Conservation (phyloP, 2,113 vertebrate genomes). For the Stegastes partitus region DNA sequence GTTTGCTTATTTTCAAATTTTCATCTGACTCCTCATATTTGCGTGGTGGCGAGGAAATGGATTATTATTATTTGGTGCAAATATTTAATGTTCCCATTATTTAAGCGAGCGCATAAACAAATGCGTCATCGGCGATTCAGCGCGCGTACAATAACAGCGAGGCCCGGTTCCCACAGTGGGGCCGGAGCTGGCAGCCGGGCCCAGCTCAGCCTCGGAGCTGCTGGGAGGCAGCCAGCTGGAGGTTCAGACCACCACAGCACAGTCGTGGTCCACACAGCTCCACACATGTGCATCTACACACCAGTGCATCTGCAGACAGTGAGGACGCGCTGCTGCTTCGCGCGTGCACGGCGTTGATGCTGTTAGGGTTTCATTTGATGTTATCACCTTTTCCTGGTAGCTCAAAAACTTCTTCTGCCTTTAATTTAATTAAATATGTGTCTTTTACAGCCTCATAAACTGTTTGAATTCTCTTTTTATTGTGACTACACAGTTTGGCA, state of each 20-base stretch:
- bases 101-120: conserved; percentile 84
- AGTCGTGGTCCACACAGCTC: conserved; percentile 4
- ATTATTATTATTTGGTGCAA: conserved; percentile 85
- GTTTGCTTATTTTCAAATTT: conserved; percentile 80
- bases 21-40: conserved; percentile 74
- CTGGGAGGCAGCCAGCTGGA: conserved; percentile 64
- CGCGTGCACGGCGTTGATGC: background rate
- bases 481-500: too few relatives aligned
- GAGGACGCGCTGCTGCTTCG: background rate
- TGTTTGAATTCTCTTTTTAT: too few relatives aligned
- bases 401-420: too few relatives aligned
- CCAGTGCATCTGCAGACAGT: conserved; percentile 16
- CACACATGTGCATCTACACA: background rate
- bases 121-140: conserved; percentile 82
- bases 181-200: conserved; percentile 66
- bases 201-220: conserved; percentile 49
- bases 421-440: too few relatives aligned
- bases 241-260: conserved; percentile 70
- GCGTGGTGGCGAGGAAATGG: conserved; percentile 76
- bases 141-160: conserved; percentile 82
- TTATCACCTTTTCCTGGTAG: too few relatives aligned
- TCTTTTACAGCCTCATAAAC: too few relatives aligned
- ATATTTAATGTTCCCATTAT: conserved; percentile 89
- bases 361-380: background rate
- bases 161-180: conserved; percentile 83